Evolutionary conservation across 2,113 vertebrate genomes (phyloP), one percentile per base, ranked within the genome.

Genomic region (Ascaphus truei): DNA sequence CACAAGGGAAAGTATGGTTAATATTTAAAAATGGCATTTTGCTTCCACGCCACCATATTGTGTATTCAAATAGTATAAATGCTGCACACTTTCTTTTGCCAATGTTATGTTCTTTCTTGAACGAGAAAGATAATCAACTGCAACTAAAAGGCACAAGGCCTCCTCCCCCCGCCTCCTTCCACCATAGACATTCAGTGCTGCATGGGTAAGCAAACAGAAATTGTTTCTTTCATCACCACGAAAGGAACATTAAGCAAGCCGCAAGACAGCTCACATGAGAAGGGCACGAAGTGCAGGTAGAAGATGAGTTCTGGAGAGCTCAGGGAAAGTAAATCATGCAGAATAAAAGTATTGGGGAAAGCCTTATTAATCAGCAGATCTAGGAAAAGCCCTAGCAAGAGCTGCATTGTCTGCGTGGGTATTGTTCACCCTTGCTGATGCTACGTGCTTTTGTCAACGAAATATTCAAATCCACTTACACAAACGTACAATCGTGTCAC

Each of bases 51-150:
- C 53, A 37, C 20, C 45, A 23, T 65, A 15, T 73, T 26, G 2
- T 25, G 51, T 61, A 37, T 74, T 72, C 68, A 58, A 57, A 71
- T 51, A 58, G 68, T 74, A 56, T 62, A 80, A 27, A 29, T 71
- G 68, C 45, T 77, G 50, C 37, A 73, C 39, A 73, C 50, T 73
- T 78, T 74, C 69, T 73, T 86, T 80, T 90, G 85, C 89, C 87
- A 88, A 89, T 90, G 86, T 91, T 91, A 89, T 86, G 82, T 85
- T 84, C 87, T 88, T 89, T 85, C 81, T 88, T 75, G 25, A 36
- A 75, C 81, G 67, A 80, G 82, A 89, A 90, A 89, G 84, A 85
- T 36, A 75, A 83, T 76, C 27, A n/a, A 23, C 72, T 77, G 76
- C 39, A 57, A 77, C 77, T 83, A 79, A 65, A 79, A 81, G 80